A percentile compares a stretch with the other conserved stretches of the same genome.
Conservation (phyloP, 1,140 invertebrate genomes). For the Onthophagus taurus region DNA sequence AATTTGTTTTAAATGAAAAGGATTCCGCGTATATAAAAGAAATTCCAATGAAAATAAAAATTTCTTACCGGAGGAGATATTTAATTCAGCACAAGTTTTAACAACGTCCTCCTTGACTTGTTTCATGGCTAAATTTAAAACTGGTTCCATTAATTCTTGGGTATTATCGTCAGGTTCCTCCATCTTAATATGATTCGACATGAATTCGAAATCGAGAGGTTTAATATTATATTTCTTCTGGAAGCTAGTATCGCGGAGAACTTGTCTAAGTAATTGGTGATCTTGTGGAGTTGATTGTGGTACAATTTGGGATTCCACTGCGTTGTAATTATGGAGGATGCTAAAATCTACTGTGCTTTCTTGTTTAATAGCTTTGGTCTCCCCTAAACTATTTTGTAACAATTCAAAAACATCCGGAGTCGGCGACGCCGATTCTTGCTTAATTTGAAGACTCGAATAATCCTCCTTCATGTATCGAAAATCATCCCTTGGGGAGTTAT, state of each 20-base stretch:
- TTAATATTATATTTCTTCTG: slow-evolving; percentile 71
- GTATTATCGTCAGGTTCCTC: slow-evolving; percentile 45
- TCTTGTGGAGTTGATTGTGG: slow-evolving; percentile 42
- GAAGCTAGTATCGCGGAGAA: slow-evolving; percentile 71
- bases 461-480: slow-evolving; percentile 30
- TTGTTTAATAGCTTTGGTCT: slow-evolving; percentile 29
- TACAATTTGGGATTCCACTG: slow-evolving; percentile 16
- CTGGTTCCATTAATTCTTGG: slow-evolving; percentile 51
- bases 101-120: slow-evolving; percentile 80
- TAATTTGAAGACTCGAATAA: slow-evolving; percentile 15
- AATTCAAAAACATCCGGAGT: slow-evolving; percentile 10
- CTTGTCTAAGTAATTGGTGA: slow-evolving; percentile 69
- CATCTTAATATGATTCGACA: slow-evolving; percentile 45
- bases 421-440: no score
- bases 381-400: slow-evolving; percentile 7
- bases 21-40: background rate
- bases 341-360: slow-evolving; percentile 35
- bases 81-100: slow-evolving; percentile 70
- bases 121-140: slow-evolving; percentile 75
- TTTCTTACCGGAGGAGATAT: slow-evolving; percentile 73
- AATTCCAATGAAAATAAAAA: slow-evolving; percentile 5
- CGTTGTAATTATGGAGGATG: no score
- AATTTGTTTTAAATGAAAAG: no score
- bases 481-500: slow-evolving; percentile 28
- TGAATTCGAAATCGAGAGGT: slow-evolving; percentile 58